Percentiles rank a stretch among this genome's conserved stretches.
These are phyloP conservation scores for Uria aalge DNA, from an alignment of 2,113 vertebrate species.

Conservation along the genomic window DNA sequence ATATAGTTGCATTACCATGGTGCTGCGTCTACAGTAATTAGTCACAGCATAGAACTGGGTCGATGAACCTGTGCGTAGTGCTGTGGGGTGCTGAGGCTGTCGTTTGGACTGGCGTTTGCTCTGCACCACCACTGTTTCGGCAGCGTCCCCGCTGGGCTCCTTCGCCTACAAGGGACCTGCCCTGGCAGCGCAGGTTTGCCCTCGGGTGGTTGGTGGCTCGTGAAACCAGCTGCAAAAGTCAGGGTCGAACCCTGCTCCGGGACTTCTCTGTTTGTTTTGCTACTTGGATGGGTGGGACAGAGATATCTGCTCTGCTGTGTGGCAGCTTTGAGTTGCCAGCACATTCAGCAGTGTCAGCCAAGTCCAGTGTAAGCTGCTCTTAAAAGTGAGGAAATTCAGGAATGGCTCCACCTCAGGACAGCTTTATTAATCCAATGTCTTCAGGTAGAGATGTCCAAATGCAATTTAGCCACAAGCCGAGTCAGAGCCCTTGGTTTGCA, in stretches of 20 bases:
- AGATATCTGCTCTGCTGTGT: rapidly evolving
- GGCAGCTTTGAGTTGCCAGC: background rate
- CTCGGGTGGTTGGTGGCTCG: background rate
- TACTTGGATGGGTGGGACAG: background rate
- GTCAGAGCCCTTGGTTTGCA: background rate
- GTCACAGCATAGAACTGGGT: background rate
- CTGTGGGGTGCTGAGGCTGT: no score
- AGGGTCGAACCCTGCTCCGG: background rate
- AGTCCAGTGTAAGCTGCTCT: background rate
- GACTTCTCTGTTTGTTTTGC: background rate
- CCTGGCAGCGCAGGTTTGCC: background rate
- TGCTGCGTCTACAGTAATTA: background rate
- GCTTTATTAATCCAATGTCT: background rate
- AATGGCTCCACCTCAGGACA: background rate
- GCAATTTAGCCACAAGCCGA: background rate
- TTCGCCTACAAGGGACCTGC: rapidly evolving
- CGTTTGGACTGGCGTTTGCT: rapidly evolving
- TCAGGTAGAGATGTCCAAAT: background rate
- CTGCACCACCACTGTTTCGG: background rate
- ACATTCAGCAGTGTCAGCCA: background rate
- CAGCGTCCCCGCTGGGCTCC: rapidly evolving
- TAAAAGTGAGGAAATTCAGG: background rate
- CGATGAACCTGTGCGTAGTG: background rate
- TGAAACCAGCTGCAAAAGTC: background rate
- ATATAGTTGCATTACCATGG: background rate